phyloP scores from a whole-genome alignment of 1,140 invertebrate species.

The Hyles vespertilio region DNA sequence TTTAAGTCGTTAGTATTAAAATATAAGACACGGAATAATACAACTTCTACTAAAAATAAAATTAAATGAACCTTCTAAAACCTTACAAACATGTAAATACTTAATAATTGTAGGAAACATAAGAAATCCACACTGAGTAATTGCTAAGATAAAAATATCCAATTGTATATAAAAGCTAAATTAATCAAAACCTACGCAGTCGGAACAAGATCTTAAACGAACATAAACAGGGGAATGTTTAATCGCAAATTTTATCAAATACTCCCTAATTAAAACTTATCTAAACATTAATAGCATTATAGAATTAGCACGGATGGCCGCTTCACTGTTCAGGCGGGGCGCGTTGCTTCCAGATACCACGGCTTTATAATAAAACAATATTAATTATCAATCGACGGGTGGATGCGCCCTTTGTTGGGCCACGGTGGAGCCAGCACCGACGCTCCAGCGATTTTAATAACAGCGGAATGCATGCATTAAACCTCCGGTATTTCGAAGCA shows the following conservation, averaged over 20 bases:
- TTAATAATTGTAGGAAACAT: too few relatives aligned
- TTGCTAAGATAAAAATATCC: background rate
- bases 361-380: constrained; percentile 71
- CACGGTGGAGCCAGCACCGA: constrained; percentile 10
- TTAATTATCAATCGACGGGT: constrained; percentile 69
- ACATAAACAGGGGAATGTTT: background rate
- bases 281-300: constrained; percentile 59
- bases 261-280: constrained; percentile 30
- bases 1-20: too few relatives aligned
- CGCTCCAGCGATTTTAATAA: constrained; percentile 48
- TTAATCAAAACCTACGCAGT: background rate
- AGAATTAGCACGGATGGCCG: constrained; percentile 55
- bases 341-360: constrained; percentile 51
- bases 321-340: constrained; percentile 34
- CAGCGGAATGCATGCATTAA: constrained; percentile 62
- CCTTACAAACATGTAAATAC: too few relatives aligned
- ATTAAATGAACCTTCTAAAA: too few relatives aligned
- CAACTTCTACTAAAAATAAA: too few relatives aligned
- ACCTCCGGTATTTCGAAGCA: constrained; percentile 55
- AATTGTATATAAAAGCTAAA: background rate
- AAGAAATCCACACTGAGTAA: too few relatives aligned
- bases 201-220: background rate
- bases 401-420: constrained; percentile 57
- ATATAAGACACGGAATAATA: too few relatives aligned
- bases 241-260: constrained; percentile 3